Conservation (phyloP, 2,888 invertebrate species). For the Athalia rosae region DNA sequence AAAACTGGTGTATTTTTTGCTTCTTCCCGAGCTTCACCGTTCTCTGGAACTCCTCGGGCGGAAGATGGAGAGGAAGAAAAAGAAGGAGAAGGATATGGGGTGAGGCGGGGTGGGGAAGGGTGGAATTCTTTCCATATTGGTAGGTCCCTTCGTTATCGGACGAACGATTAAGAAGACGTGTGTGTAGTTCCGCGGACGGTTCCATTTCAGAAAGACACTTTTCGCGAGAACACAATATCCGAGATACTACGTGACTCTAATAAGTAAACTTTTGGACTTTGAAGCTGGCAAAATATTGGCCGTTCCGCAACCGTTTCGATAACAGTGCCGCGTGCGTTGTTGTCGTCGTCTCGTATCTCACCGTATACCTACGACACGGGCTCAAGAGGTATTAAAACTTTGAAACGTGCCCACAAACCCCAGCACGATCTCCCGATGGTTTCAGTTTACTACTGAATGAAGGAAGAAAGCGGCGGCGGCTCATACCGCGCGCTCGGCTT, state of each 20-base stretch:
- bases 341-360: slow-evolving; percentile 34
- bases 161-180: slow-evolving; percentile 43
- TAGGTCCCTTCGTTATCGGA: slow-evolving; percentile 30
- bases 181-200: slow-evolving; percentile 58
- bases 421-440: neutral
- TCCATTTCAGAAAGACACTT: slow-evolving; percentile 69
- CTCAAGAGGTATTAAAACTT: slow-evolving; percentile 43
- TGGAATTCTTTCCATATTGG: slow-evolving; percentile 36
- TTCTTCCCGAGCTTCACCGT: slow-evolving; percentile 12
- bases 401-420: slow-evolving; percentile 28
- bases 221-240: slow-evolving; percentile 71
- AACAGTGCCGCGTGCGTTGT: slow-evolving; percentile 49
- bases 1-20: slow-evolving; percentile 27
- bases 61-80: slow-evolving; percentile 53
- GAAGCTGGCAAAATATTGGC: slow-evolving; percentile 50
- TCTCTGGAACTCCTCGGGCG: neutral
- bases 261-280: slow-evolving; percentile 61
- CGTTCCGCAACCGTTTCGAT: slow-evolving; percentile 55
- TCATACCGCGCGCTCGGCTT: slow-evolving; percentile 6
- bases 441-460: too few species aligned
- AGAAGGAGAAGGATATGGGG: slow-evolving; percentile 52
- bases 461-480: neutral
- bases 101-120: slow-evolving; percentile 51
- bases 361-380: slow-evolving; percentile 31
- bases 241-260: slow-evolving; percentile 71